Conservation (phyloP, 2,888 invertebrate genomes). For the Sycophila texana region DNA sequence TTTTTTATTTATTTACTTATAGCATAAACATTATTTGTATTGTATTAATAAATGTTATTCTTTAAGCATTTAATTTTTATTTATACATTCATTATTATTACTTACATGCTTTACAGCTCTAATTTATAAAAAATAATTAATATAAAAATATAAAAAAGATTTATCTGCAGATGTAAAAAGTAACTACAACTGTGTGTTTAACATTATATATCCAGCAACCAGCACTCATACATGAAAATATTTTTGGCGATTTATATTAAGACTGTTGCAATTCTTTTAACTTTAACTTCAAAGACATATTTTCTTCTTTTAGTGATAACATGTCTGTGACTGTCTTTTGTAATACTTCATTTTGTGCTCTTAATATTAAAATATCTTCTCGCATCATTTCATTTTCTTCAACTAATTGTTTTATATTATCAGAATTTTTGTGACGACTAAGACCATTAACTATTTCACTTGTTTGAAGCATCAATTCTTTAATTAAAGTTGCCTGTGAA, state of each 20-base stretch:
- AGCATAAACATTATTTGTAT: slow-evolving; percentile 37
- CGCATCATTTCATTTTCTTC: slow-evolving; percentile 67
- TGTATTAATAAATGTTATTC: slow-evolving; percentile 49
- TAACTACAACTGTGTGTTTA: background rate
- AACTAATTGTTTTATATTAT: slow-evolving; percentile 60
- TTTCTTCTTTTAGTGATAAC: slow-evolving; percentile 67
- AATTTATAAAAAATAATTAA: slow-evolving; percentile 13
- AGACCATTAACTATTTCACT: slow-evolving; percentile 67
- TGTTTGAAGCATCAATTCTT: slow-evolving; percentile 66
- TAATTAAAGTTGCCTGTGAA: slow-evolving; percentile 68
- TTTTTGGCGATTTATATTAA: background rate
- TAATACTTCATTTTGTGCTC: slow-evolving; percentile 64
- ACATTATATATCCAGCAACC: slow-evolving; percentile 11
- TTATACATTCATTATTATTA: slow-evolving; percentile 8
- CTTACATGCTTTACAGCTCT: slow-evolving; percentile 16
- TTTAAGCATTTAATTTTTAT: slow-evolving; percentile 40
- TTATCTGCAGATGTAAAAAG: background rate
- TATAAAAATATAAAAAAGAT: slow-evolving; percentile 10
- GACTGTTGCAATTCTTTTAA: slow-evolving; percentile 63
- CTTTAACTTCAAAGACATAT: slow-evolving; percentile 65
- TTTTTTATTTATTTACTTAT: slow-evolving; percentile 44
- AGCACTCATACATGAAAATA: slow-evolving; percentile 49
- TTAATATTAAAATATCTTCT: slow-evolving; percentile 64
- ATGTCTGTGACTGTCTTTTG: slow-evolving; percentile 64
- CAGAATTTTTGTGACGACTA: slow-evolving; percentile 61